Evolutionary conservation across 1,140 invertebrate genomes (phyloP), one percentile per base, ranked within the genome.

Genomic region (Pseudoatta argentina): DNA sequence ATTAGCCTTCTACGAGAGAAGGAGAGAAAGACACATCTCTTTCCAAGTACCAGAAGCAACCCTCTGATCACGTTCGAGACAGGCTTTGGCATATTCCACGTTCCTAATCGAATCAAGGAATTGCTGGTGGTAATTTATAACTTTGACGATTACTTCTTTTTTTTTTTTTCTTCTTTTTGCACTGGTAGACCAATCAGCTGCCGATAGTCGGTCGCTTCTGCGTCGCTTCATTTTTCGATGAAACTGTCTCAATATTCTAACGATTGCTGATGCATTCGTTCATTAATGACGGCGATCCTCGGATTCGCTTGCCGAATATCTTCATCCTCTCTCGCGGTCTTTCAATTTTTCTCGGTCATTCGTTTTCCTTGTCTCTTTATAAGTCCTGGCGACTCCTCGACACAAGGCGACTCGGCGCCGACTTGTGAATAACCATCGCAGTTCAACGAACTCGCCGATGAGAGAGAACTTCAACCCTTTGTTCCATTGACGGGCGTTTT

Each of bases 31-130:
- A 24, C 61, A 24, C 76, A n/a, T 30, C 18, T 57, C 63, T 66
- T n/a, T 34, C 16, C 8, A 27, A 67, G 12, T 3, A 61, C n/a
- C 24, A 14, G 69, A 59, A 39, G 69, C 67, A 83, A 27, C 18
- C 69, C 8, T 73, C 69, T 73, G 79, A 57, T 83, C 77, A 81
- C 85, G 64, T 81, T 86, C 44, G 39, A 34, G 78, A 21, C 39
- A 71, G 30, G 30, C 75, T 59, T 21, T 64, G 39, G 64, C 51
- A 86, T 86, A 69, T 83, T 87, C 59, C 81, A 73, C 55, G 81
- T 72, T 76, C 27, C 39, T 82, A 73, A 87, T 87, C 51, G 86
- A 87, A 87, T 87, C 79, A 85, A 55, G 86, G 81, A 87, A 69
- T 85, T 51, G 81, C 66, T 16, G 66, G 55, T 69, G 30, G 86